Percentiles rank a stretch among this genome's conserved stretches.
phyloP scores from a whole-genome alignment of 2,797 vertebrate species.

The Cottoperca gobio region DNA sequence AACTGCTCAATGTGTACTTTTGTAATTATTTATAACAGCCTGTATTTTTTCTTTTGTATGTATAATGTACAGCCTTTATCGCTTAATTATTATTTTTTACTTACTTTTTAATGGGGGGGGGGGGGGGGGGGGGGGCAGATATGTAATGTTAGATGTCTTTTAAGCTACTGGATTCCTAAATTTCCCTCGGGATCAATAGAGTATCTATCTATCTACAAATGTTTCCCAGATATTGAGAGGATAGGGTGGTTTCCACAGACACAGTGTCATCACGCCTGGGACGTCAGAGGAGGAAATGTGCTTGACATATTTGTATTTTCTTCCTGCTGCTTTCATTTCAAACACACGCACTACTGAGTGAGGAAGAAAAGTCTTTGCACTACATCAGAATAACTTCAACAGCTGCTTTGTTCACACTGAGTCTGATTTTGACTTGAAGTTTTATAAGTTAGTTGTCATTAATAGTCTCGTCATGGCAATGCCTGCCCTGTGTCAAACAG shows the following conservation, averaged over 20 bases:
- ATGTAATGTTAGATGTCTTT: too few relatives aligned
- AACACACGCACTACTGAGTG: too few relatives aligned
- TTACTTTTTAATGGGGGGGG: too few relatives aligned
- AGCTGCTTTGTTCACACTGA: background rate
- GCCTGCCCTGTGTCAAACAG: background rate
- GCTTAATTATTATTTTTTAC: too few relatives aligned
- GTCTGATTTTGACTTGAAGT: background rate
- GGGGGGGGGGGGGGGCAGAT: too few relatives aligned
- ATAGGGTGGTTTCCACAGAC: background rate
- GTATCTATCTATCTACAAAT: too few relatives aligned
- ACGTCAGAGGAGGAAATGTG: constrained; percentile 26
- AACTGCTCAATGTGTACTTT: too few relatives aligned
- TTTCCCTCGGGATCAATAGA: too few relatives aligned
- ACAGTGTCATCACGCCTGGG: background rate
- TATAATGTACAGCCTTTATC: too few relatives aligned
- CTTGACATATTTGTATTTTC: background rate
- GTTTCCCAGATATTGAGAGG: background rate
- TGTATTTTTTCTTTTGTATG: too few relatives aligned
- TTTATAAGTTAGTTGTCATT: background rate
- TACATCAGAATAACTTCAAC: background rate
- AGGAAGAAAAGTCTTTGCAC: background rate
- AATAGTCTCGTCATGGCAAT: background rate
- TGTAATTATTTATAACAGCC: too few relatives aligned
- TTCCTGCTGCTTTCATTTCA: background rate
- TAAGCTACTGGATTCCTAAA: too few relatives aligned